Evolutionary conservation across 2,888 invertebrate genomes (phyloP), one percentile per base, ranked within the genome.

Genomic region (Drosophila mettleri): DNA sequence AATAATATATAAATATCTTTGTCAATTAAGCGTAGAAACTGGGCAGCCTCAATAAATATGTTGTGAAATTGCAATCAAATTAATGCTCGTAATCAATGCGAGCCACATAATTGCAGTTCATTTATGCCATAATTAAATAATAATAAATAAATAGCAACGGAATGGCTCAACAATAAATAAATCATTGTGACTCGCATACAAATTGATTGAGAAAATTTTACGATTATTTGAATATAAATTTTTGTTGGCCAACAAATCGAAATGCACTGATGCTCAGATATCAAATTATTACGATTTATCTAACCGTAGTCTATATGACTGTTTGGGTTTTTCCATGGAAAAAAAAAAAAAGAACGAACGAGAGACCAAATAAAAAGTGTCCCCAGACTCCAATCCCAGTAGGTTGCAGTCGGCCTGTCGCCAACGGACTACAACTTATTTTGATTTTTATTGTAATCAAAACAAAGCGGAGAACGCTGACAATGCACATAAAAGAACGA

Each of bases 341-440:
- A 53, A n/a, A n/a, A n/a, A n/a, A n/a, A n/a, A n/a, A n/a, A n/a
- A n/a, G n/a, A n/a, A n/a, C n/a, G n/a, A n/a, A n/a, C n/a, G n/a
- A n/a, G n/a, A n/a, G n/a, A n/a, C n/a, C n/a, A n/a, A n/a, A n/a
- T n/a, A n/a, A n/a, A 52, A 63, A 31, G 8, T 46, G 46, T 57
- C 38, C 43, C 48, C 54, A 54, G 54, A 43, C 43, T 52, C 54
- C 41, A 22, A 7, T 12, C 22, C 3, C 45, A 57, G 70, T 63
- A 43, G 65, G 69, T 46, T 69, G 62, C 76, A 71, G 67, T 62
- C 59, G 34, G 65, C 34, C 62, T 74, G 77, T 81, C 81, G 65
- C 78, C 79, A 74, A 68, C 51, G 59, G 65, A 67, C 74, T 73
- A 89, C 90, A 90, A 84, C 88, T 88, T 90, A 90, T 89, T 90